Conservation (phyloP, 2,888 invertebrate genomes). For the Trichogramma dendrolimi region DNA sequence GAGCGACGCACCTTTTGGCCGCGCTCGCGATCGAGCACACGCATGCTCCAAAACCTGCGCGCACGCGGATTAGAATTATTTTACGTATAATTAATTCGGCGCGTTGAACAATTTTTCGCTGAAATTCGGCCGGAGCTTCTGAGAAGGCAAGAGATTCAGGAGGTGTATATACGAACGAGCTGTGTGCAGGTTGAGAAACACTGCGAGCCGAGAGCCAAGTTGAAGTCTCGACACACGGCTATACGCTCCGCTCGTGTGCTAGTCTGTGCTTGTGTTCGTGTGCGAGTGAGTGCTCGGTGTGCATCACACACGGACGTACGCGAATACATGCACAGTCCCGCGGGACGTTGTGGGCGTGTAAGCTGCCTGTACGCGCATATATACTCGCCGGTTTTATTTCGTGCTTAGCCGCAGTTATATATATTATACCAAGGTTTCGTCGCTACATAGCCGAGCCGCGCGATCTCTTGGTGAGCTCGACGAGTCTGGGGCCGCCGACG, state of each 20-base stretch:
- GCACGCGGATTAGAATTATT: no score
- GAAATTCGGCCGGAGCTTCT: no score
- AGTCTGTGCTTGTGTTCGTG: constrained; percentile 38
- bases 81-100: no score
- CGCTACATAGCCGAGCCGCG: constrained; percentile 27
- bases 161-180: no score
- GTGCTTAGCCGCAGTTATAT: constrained; percentile 45
- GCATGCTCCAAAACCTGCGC: no score
- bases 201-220: no score
- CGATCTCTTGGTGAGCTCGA: no score
- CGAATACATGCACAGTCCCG: constrained; percentile 14
- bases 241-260: constrained; percentile 36
- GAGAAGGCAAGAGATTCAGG: no score
- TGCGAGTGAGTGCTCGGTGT: constrained; percentile 45
- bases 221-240: background rate
- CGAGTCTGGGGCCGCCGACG: background rate
- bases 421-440: background rate
- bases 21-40: no score
- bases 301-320: constrained; percentile 43
- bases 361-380: constrained; percentile 25
- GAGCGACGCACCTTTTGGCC: no score
- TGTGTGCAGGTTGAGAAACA: no score
- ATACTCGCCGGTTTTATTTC: constrained; percentile 44
- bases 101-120: no score
- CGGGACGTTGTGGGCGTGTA: constrained; percentile 5